phyloP scores from a whole-genome alignment of 2,113 vertebrate species.

The Entelurus aequoreus region DNA sequence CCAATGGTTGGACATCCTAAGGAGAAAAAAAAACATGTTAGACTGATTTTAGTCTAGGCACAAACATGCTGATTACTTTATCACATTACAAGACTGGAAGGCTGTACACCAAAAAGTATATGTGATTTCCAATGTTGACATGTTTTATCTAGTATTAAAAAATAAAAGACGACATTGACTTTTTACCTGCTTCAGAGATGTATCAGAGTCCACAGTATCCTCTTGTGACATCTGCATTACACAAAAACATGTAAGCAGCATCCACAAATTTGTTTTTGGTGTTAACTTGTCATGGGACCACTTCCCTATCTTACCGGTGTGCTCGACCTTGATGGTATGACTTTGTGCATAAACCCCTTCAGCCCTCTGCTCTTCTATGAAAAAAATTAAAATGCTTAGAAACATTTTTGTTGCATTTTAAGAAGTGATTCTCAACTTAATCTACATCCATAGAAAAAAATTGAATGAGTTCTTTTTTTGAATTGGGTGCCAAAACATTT shows the following conservation, averaged over 20 bases:
- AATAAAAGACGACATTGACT: no score
- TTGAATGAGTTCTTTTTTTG: no score
- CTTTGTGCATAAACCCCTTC: conserved; percentile 48
- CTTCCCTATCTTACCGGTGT: conserved; percentile 36
- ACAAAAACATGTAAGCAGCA: neutral
- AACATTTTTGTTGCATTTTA: neutral
- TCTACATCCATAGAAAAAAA: no score
- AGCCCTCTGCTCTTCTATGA: conserved; percentile 40
- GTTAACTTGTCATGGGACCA: neutral
- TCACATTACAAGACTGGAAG: neutral
- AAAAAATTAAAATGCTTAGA: neutral
- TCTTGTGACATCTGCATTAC: conserved; percentile 14
- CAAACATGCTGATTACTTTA: conserved; percentile 13
- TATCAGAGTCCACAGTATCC: neutral
- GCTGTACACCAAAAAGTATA: no score
- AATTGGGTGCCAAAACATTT: no score
- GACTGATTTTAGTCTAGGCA: neutral
- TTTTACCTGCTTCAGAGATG: conserved; percentile 11
- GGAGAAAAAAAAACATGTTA: neutral
- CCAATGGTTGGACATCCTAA: conserved; percentile 19
- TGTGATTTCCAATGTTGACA: neutral
- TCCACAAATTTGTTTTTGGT: neutral
- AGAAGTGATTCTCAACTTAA: neutral
- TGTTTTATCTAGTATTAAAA: neutral
- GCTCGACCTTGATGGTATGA: conserved; percentile 44